These are phyloP conservation scores for Apodemia duryi DNA, from an alignment of 2,888 invertebrate species.

Conservation along the genomic window DNA sequence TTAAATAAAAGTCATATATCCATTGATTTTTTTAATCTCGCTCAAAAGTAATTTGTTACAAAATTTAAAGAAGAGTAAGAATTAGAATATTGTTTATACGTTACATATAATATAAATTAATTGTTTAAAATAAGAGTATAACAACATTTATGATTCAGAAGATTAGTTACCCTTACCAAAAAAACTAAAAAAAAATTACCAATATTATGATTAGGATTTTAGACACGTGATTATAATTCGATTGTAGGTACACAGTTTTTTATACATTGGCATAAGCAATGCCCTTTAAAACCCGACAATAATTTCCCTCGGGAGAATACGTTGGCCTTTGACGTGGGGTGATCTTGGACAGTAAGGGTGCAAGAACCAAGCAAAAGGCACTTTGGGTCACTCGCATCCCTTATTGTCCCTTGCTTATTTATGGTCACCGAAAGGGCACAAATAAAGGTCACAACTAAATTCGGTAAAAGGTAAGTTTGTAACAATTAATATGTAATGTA, in stretches of 20 bases:
- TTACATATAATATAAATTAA: too few species aligned
- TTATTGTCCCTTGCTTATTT: conserved; percentile 68
- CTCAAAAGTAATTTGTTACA: too few species aligned
- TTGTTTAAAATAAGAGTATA: not conserved
- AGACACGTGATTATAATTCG: conserved; percentile 63
- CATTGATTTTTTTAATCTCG: too few species aligned
- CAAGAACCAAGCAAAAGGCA: conserved; percentile 63
- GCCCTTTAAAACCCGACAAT: conserved; percentile 80
- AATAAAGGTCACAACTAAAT: conserved; percentile 57
- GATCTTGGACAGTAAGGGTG: conserved; percentile 67
- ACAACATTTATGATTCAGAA: not conserved
- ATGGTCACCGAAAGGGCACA: conserved; percentile 72
- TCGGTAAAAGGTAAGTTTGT: conserved; percentile 50
- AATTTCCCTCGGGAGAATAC: conserved; percentile 73
- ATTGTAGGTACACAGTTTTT: conserved; percentile 69
- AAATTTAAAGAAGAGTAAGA: too few species aligned
- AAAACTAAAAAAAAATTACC: not conserved
- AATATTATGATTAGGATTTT: conserved; percentile 25
- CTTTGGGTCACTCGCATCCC: conserved; percentile 66
- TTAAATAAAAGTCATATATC: too few species aligned
- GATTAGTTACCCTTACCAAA: conserved; percentile 11
- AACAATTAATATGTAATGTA: conserved; percentile 53
- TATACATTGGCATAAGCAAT: conserved; percentile 68
- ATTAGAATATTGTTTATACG: too few species aligned
- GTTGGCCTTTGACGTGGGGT: conserved; percentile 73